Evolutionary conservation across 2,113 vertebrate genomes (phyloP).

Genomic region (Mixornis gularis): DNA sequence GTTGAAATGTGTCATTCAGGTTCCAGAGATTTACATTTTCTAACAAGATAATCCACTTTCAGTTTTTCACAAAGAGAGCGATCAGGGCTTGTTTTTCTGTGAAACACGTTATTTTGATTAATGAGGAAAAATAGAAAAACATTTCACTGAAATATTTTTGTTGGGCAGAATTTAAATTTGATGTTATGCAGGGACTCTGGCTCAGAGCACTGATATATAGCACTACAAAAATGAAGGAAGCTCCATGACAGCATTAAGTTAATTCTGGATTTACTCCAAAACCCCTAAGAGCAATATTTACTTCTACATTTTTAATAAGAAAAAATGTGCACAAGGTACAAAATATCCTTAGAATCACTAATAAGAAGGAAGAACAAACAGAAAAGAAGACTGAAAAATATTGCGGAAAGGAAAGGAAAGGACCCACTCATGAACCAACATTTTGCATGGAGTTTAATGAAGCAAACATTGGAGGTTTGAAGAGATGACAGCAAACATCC

Average conservation of each 20-base stretch:
- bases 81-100: conserved; percentile 10
- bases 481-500: conserved; percentile 15
- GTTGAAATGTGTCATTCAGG: conserved; percentile 20
- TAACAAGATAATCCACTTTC: conserved; percentile 24
- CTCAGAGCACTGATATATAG: conserved; percentile 16
- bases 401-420: neutral
- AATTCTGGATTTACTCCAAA: conserved; percentile 46
- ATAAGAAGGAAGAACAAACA: conserved; percentile 17
- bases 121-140: conserved; percentile 29
- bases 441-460: conserved; percentile 22
- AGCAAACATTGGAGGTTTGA: conserved; percentile 11
- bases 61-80: conserved; percentile 1
- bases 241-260: conserved; percentile 30
- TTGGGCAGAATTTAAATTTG: conserved; percentile 16
- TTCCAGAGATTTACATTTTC: conserved; percentile 21
- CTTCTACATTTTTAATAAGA: conserved; percentile 30
- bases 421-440: neutral
- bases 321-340: conserved; percentile 23
- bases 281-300: conserved; percentile 29
- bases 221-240: conserved; percentile 33
- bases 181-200: neutral
- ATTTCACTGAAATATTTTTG: conserved; percentile 33
- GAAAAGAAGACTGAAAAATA: neutral
- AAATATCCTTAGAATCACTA: conserved; percentile 19
- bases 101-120: conserved; percentile 50